These are phyloP conservation scores for Nemurella pictetii DNA, from an alignment of 2,888 invertebrate species.

Conservation along the genomic window DNA sequence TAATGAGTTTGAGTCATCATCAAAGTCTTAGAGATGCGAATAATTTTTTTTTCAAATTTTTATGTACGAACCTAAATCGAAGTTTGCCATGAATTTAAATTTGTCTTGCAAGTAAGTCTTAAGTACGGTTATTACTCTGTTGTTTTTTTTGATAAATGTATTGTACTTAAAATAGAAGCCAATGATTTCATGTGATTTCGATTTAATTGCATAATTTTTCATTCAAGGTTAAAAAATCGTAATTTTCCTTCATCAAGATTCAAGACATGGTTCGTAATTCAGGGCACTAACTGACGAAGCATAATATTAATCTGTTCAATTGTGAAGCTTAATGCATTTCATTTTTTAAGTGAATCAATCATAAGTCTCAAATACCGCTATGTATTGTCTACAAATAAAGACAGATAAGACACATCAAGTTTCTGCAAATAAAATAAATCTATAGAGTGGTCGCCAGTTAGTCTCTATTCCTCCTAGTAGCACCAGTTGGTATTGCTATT, in stretches of 20 bases:
- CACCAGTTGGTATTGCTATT: conserved; percentile 11
- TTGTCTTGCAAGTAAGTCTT: too few relatives aligned
- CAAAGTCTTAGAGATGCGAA: too few relatives aligned
- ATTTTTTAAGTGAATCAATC: neutral
- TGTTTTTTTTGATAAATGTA: too few relatives aligned
- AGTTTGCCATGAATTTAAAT: too few relatives aligned
- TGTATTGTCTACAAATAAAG: neutral
- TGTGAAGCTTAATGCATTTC: neutral
- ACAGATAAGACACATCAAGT: neutral
- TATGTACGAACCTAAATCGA: too few relatives aligned
- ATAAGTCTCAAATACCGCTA: neutral
- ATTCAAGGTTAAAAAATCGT: neutral
- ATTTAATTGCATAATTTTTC: neutral
- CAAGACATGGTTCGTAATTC: neutral
- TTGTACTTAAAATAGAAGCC: neutral
- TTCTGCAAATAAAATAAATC: neutral
- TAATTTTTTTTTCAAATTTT: too few relatives aligned
- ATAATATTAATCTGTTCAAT: neutral
- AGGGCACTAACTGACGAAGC: neutral
- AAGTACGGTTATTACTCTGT: too few relatives aligned
- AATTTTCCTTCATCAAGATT: neutral
- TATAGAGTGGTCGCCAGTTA: too few relatives aligned
- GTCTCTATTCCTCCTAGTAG: too few relatives aligned
- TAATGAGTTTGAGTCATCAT: too few relatives aligned
- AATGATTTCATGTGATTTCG: neutral